Conservation (phyloP, 2,797 vertebrate species). For the Mustela erminea region DNA sequence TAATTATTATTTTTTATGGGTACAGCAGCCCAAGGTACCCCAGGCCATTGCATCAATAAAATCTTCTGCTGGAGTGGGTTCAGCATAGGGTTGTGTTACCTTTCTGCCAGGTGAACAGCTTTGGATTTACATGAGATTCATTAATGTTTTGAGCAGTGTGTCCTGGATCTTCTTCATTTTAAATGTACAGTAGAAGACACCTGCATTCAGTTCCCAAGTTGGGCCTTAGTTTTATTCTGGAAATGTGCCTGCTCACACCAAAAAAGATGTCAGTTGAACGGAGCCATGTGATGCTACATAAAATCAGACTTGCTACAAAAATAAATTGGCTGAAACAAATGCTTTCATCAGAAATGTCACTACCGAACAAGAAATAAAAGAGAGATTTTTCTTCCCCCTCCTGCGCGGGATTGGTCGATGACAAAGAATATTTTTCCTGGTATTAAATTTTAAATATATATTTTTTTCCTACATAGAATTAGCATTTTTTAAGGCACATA, state of each 20-base stretch:
- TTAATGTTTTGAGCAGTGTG: conserved; percentile 49
- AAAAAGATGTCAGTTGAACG: conserved; percentile 50
- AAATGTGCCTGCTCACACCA: conserved; percentile 41
- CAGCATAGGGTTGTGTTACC: not conserved
- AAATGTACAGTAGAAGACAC: conserved; percentile 34
- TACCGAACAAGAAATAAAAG: conserved; percentile 67
- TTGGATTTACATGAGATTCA: conserved; percentile 39
- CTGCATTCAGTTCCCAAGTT: conserved; percentile 39
- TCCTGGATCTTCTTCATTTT: conserved; percentile 5
- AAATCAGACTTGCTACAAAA: conserved; percentile 71
- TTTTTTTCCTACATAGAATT: conserved; percentile 33
- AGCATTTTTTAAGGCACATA: conserved; percentile 57
- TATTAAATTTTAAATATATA: conserved; percentile 62
- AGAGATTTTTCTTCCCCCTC: not conserved
- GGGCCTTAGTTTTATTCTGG: conserved; percentile 40
- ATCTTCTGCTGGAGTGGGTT: conserved; percentile 13
- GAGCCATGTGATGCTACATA: conserved; percentile 54
- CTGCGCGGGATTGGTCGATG: not conserved
- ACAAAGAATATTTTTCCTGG: not conserved
- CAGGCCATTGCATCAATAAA: conserved; percentile 63
- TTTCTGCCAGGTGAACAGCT: conserved; percentile 60
- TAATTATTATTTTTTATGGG: conserved; percentile 73
- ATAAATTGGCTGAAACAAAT: conserved; percentile 76
- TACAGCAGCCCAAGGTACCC: not conserved
- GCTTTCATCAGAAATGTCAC: conserved; percentile 71